Conservation (phyloP, 2,797 vertebrate species). For the Rhinophrynus dorsalis region DNA sequence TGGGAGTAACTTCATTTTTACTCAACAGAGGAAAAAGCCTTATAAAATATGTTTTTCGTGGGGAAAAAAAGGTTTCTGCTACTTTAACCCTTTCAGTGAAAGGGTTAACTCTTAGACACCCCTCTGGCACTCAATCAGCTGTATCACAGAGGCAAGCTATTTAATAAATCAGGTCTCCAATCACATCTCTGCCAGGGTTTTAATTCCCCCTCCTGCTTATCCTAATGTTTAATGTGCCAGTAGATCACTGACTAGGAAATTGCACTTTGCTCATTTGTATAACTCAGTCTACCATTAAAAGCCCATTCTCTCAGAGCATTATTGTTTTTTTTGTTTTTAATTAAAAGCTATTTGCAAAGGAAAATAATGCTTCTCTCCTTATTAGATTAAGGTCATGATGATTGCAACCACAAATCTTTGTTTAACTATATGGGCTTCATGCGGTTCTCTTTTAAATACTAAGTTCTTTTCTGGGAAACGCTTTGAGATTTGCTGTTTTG, state of each 20-base stretch:
- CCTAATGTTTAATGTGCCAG: neutral
- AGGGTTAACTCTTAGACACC: too few species aligned
- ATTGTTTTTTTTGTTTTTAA: conserved; percentile 29
- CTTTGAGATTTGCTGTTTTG: neutral
- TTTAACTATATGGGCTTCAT: neutral
- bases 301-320: conserved; percentile 16
- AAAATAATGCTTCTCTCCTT: neutral
- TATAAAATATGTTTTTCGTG: too few species aligned
- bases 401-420: conserved; percentile 19
- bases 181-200: too few species aligned
- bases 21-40: too few species aligned
- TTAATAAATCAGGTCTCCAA: too few species aligned
- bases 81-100: too few species aligned
- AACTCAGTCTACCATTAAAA: conserved; percentile 13
- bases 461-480: too few species aligned
- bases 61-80: too few species aligned
- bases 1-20: too few species aligned
- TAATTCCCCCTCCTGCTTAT: neutral
- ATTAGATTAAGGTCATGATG: conserved; percentile 11
- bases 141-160: too few species aligned
- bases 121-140: too few species aligned
- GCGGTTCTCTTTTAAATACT: neutral
- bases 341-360: conserved; percentile 32
- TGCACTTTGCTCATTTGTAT: conserved; percentile 5
- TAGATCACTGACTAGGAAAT: conserved; percentile 9